These are phyloP conservation scores for Centropus unirufus DNA, from an alignment of 2,113 vertebrate genomes.

Conservation along the genomic window DNA sequence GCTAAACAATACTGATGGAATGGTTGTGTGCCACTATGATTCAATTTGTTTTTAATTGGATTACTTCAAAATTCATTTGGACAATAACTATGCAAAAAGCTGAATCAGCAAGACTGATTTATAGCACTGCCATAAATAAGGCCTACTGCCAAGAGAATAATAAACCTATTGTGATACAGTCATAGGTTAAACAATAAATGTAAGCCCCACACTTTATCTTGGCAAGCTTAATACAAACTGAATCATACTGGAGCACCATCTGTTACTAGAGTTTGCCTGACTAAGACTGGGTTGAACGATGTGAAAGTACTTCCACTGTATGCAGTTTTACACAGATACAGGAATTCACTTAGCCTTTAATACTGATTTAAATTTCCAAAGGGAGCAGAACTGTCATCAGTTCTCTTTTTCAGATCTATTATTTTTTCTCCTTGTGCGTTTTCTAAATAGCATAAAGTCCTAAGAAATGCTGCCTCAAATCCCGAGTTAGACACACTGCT, in stretches of 20 bases:
- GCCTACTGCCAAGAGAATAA: not conserved
- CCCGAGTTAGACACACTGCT: not conserved
- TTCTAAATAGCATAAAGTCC: not conserved
- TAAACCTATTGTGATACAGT: not conserved
- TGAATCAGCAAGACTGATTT: slow-evolving; percentile 18
- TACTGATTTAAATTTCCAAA: not conserved
- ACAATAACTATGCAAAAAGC: not conserved
- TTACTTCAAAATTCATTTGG: slow-evolving; percentile 4
- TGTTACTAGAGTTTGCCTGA: not conserved
- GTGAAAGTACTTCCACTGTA: not conserved
- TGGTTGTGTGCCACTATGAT: not conserved
- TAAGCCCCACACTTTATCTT: not conserved
- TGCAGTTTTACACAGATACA: not conserved
- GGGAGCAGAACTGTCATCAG: not conserved
- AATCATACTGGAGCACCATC: not conserved
- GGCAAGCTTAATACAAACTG: slow-evolving; percentile 1
- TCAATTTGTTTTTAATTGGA: slow-evolving; percentile 21
- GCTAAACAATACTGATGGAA: slow-evolving; percentile 3
- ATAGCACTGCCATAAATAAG: not conserved
- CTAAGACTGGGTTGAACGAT: not conserved
- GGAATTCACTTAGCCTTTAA: not conserved
- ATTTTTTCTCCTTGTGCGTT: not conserved
- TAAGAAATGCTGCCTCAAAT: not conserved
- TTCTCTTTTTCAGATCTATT: not conserved
- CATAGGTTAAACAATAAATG: slow-evolving; percentile 19